Evolutionary conservation across 2,797 vertebrate species (phyloP), one percentile per base, ranked within the genome.

Genomic region (Ammospiza maritima): DNA sequence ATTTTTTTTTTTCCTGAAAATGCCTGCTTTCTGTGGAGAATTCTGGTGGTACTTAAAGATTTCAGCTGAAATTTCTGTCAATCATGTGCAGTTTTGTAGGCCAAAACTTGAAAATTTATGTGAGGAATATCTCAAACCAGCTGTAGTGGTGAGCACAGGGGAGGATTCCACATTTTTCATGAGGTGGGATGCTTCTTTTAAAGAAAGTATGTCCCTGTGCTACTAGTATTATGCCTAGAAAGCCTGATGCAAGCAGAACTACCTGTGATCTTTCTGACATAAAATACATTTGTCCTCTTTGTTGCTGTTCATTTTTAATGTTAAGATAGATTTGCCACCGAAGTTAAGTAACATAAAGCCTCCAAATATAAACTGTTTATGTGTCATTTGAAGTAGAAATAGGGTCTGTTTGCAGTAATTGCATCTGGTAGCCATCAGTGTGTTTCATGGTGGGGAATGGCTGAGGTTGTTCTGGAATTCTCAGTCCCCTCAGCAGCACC

Each of bases 61-160:
- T 95, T 96, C 64, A 94, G 77, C 64, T 91, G 83, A 95, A 92
- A 91, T 79, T 73, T 64, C 36, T 93, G 93, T 94, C 94, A 96
- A 81, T 96, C 91, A 78, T 89, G 11, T 56, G 44, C 54, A n/a
- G 66, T 69, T 94, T 89, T 58, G 34, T 75, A 51, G 84, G 70
- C 88, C 48, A 84, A 74, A 90, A 94, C 83, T 54, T 53, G 94
- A 95, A 95, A 95, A 96, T 93, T 84, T 94, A 89, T 95, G 91
- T 90, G 82, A 56, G 45, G 70, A 84, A 88, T 82, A 70, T 95
- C 71, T 92, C 62, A 73, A 86, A 75, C 84, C 82, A 94, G 94
- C 93, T 93, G 92, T 88, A 94, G 89, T 84, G 70, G 74, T 88
- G 85, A 92, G 57, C 79, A 89, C 62, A 81, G 30, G 54, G 78